Evolutionary conservation across 2,888 invertebrate species (phyloP).

Genomic region (Drosophila demipolita): DNA sequence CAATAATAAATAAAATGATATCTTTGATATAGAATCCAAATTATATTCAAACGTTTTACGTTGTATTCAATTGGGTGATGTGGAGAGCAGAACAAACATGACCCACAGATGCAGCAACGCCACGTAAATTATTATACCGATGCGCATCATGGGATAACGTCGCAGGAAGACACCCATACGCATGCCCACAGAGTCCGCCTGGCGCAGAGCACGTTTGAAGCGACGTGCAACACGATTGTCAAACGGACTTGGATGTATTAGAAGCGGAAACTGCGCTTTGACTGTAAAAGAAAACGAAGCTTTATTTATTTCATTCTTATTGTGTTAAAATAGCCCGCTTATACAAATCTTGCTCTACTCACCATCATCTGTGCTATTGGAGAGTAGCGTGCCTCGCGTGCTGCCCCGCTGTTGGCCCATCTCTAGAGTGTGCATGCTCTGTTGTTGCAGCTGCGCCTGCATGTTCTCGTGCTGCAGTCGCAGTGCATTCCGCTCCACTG

Average conservation of each 20-base stretch:
- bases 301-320: not conserved
- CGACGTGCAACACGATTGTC: conserved; percentile 91
- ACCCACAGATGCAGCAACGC: conserved; percentile 94
- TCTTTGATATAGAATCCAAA: conserved; percentile 59
- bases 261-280: conserved; percentile 89
- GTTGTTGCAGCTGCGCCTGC: conserved; percentile 87
- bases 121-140: conserved; percentile 94
- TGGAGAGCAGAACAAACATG: conserved; percentile 91
- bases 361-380: conserved; percentile 90
- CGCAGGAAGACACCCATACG: conserved; percentile 92
- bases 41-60: conserved; percentile 5
- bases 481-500: conserved; percentile 94
- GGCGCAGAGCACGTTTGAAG: conserved; percentile 91
- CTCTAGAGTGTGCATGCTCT: conserved; percentile 85
- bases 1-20: conserved; percentile 47
- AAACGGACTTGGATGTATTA: conserved; percentile 90
- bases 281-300: conserved; percentile 83
- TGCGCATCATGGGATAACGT: conserved; percentile 92
- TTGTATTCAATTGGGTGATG: conserved; percentile 82
- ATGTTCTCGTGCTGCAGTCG: conserved; percentile 90
- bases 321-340: not conserved
- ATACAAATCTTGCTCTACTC: conserved; percentile 31
- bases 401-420: conserved; percentile 53
- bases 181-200: conserved; percentile 91
- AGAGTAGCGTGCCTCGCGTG: conserved; percentile 84